phyloP scores from a whole-genome alignment of 1,140 invertebrate genomes.

The Oncopeltus fasciatus region DNA sequence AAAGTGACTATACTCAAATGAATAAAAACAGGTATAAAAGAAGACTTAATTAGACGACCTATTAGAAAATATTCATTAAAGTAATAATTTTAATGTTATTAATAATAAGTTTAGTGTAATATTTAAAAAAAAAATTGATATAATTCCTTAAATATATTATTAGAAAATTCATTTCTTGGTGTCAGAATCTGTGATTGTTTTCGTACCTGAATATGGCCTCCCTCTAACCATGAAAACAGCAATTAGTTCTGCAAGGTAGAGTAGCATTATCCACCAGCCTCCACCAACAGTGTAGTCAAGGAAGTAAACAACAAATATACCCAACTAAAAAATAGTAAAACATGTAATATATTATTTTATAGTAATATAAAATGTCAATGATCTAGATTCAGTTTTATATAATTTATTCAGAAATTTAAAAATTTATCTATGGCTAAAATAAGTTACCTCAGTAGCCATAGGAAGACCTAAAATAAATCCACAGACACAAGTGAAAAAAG shows the following conservation, averaged over 20 bases:
- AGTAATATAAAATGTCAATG: too few relatives aligned
- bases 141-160: too few relatives aligned
- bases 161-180: too few relatives aligned
- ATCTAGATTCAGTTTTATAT: background rate
- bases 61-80: too few relatives aligned
- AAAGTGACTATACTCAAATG: too few relatives aligned
- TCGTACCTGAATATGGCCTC: constrained; percentile 55
- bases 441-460: constrained; percentile 71
- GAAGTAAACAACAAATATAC: constrained; percentile 71
- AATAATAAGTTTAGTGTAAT: too few relatives aligned
- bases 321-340: constrained; percentile 40
- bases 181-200: too few relatives aligned
- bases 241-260: constrained; percentile 59
- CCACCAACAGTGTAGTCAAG: constrained; percentile 68
- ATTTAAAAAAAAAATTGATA: too few relatives aligned
- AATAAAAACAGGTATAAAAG: too few relatives aligned
- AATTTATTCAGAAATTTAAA: constrained; percentile 6
- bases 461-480: constrained; percentile 73
- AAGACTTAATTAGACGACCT: too few relatives aligned
- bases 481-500: constrained; percentile 68
- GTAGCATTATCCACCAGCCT: constrained; percentile 69
- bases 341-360: background rate
- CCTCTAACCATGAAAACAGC: constrained; percentile 71
- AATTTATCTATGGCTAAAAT: background rate
- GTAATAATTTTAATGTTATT: too few relatives aligned